Conservation (phyloP, 2,113 vertebrate species). For the Atractosteus spatula region DNA sequence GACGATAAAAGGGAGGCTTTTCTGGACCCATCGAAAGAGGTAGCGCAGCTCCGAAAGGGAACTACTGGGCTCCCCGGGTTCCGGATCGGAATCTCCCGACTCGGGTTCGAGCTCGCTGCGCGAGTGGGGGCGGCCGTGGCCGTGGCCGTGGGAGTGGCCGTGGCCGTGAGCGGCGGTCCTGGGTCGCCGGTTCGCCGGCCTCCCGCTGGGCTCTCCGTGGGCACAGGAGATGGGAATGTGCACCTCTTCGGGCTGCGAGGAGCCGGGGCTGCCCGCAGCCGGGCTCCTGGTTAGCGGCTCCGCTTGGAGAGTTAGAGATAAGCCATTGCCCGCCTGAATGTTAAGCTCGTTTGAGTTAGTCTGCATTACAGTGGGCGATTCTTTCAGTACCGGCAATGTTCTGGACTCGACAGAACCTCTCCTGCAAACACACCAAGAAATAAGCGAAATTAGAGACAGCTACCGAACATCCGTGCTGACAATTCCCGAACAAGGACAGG, state of each 20-base stretch:
- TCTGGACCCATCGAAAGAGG: slow-evolving; percentile 87
- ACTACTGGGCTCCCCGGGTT: slow-evolving; percentile 71
- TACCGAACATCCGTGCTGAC: no score
- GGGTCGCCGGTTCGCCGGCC: slow-evolving; percentile 52
- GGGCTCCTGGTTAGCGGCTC: slow-evolving; percentile 49
- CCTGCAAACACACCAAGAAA: slow-evolving; percentile 39
- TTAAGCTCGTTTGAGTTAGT: slow-evolving; percentile 58
- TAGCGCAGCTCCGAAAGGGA: slow-evolving; percentile 82
- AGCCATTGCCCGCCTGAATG: slow-evolving; percentile 49
- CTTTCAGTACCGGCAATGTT: slow-evolving; percentile 53
- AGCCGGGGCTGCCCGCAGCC: slow-evolving; percentile 42
- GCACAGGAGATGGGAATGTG: slow-evolving; percentile 63
- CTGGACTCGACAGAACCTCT: slow-evolving; percentile 54
- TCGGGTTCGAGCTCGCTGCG: slow-evolving; percentile 52
- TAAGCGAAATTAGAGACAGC: neutral
- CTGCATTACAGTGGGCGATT: slow-evolving; percentile 74
- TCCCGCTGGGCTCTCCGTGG: slow-evolving; percentile 60
- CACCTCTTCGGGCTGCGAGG: slow-evolving; percentile 61
- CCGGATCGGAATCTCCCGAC: slow-evolving; percentile 49
- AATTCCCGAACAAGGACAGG: no score
- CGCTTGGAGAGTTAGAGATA: slow-evolving; percentile 59
- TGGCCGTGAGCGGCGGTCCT: slow-evolving; percentile 60
- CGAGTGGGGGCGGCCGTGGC: slow-evolving; percentile 45
- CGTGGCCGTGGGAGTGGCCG: slow-evolving; percentile 60
- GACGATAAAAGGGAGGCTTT: slow-evolving; percentile 88